Conservation (phyloP, 2,888 invertebrate species). For the Eumacrocentrus americanus region DNA sequence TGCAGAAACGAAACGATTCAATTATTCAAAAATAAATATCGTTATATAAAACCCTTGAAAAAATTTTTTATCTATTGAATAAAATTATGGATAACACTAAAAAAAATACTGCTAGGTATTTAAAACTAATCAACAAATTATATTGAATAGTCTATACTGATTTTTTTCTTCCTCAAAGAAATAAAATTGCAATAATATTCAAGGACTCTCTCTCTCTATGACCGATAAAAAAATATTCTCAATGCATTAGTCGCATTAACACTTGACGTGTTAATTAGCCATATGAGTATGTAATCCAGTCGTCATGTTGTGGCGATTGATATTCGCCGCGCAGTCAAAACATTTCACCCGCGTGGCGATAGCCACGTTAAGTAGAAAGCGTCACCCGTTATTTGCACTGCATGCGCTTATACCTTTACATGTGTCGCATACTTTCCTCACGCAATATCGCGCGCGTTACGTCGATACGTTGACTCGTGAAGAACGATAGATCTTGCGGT, state of each 20-base stretch:
- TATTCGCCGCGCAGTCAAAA: conserved; percentile 38
- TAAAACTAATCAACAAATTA: not conserved
- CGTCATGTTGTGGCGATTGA: no score
- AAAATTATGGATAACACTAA: not conserved
- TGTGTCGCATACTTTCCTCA: conserved; percentile 33
- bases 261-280: conserved; percentile 13
- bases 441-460: not conserved
- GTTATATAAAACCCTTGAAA: not conserved
- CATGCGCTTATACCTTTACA: conserved; percentile 18
- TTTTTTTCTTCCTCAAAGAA: no score
- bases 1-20: not conserved
- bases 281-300: conserved; percentile 13
- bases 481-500: conserved; percentile 8
- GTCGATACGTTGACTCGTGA: not conserved
- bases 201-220: conserved; percentile 3
- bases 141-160: no score
- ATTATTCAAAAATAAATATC: not conserved
- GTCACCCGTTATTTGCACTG: conserved; percentile 16
- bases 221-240: not conserved
- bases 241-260: not conserved
- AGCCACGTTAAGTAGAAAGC: conserved; percentile 31
- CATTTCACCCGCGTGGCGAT: conserved; percentile 34
- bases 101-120: no score
- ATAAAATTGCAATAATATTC: not conserved
- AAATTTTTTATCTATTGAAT: no score